A percentile compares a stretch with the other conserved stretches of the same genome.
phyloP scores from a whole-genome alignment of 2,888 invertebrate species.

The Eupithecia subfuscata region DNA sequence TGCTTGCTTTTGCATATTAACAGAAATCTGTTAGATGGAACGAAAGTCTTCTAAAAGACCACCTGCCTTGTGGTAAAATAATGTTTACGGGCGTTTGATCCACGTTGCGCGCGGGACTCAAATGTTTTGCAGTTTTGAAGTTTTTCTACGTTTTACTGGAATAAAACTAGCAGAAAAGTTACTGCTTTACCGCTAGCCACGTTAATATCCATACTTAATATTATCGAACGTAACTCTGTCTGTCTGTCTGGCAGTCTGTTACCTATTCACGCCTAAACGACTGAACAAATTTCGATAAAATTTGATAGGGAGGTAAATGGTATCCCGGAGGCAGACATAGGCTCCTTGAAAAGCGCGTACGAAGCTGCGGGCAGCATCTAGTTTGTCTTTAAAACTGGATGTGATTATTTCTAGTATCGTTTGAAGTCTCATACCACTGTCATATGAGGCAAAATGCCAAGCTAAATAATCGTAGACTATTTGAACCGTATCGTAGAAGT shows the following conservation, averaged over 20 bases:
- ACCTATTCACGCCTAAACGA: too few relatives aligned
- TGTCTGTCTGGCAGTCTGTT: too few relatives aligned
- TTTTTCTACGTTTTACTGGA: neutral
- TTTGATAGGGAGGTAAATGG: too few relatives aligned
- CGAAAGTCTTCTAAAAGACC: neutral
- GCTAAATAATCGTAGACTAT: neutral
- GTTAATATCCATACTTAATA: too few relatives aligned
- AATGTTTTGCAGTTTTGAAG: neutral
- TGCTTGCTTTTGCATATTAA: constrained; percentile 10
- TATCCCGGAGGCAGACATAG: too few relatives aligned
- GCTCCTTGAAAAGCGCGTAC: too few relatives aligned
- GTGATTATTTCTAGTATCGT: neutral
- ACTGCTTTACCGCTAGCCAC: neutral
- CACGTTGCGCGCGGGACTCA: neutral
- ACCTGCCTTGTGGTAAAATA: neutral
- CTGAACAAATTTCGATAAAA: too few relatives aligned
- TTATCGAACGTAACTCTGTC: too few relatives aligned
- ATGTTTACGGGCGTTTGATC: neutral
- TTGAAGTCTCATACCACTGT: neutral
- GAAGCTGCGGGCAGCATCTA: too few relatives aligned
- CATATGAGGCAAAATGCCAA: neutral
- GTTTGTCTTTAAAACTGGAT: neutral
- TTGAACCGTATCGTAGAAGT: constrained; percentile 11
- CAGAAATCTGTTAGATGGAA: constrained; percentile 8
- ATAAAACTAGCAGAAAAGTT: neutral